These are phyloP conservation scores for Micoletzkya japonica DNA, from an alignment of 2,888 invertebrate species.

Conservation along the genomic window DNA sequence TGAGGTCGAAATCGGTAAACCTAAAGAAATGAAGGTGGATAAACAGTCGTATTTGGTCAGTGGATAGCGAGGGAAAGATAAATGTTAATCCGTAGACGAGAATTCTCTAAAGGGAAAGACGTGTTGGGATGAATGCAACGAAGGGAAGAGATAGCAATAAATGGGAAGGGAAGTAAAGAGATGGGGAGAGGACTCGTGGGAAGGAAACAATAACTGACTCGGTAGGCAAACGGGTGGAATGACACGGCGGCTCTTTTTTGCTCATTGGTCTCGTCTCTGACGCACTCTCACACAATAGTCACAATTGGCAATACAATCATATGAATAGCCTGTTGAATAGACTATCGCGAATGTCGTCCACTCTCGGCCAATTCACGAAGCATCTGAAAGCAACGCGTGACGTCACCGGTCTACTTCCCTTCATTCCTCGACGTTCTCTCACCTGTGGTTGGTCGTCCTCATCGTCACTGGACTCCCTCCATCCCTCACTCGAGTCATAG, in stretches of 20 bases:
- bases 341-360: background rate
- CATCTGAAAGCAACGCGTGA: constrained; percentile 32
- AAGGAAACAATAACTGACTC: too few species aligned
- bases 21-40: background rate
- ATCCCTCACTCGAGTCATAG: constrained; percentile 60
- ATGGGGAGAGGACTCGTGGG: constrained; percentile 8
- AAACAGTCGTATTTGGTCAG: too few species aligned
- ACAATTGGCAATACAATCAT: background rate
- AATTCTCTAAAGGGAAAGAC: background rate
- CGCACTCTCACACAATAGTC: too few species aligned
- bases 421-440: background rate
- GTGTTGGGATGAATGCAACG: background rate
- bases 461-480: constrained; percentile 57
- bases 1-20: background rate
- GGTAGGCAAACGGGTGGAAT: constrained; percentile 5
- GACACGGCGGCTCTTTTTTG: constrained; percentile 12
- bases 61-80: too few species aligned
- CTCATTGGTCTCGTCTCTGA: background rate
- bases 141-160: background rate
- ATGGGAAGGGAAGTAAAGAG: background rate
- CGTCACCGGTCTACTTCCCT: background rate
- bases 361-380: constrained; percentile 29
- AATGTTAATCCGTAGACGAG: background rate
- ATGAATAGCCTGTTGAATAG: background rate
- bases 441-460: constrained; percentile 38